Percentiles rank a stretch among this genome's conserved stretches.
These are phyloP conservation scores for Tiliqua scincoides DNA, from an alignment of 2,113 vertebrate genomes.

Conservation along the genomic window DNA sequence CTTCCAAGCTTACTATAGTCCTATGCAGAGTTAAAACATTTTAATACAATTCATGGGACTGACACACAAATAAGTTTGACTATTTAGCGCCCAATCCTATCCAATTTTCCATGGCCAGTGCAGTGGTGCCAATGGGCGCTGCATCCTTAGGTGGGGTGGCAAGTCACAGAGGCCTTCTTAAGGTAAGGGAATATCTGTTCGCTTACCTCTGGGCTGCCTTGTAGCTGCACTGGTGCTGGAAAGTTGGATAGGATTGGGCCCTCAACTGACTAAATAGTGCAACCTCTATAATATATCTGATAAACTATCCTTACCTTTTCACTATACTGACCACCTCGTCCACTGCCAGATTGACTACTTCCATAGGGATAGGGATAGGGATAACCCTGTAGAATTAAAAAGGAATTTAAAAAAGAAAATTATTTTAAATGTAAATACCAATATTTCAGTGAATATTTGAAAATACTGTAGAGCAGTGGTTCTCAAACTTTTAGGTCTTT, in stretches of 20 bases:
- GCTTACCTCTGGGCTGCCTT: no score
- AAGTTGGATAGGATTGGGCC: no score
- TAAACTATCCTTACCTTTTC: constrained; percentile 11
- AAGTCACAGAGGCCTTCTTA: no score
- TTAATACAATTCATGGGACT: no score
- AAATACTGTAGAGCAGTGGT: neutral
- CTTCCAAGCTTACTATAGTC: neutral
- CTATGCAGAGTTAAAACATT: no score
- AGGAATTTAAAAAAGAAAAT: neutral
- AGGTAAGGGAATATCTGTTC: no score
- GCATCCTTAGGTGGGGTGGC: no score
- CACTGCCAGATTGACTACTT: neutral
- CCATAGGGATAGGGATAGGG: neutral
- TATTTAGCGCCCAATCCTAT: no score
- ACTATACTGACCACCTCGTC: neutral
- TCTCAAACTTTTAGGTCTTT: no score
- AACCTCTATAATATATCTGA: neutral
- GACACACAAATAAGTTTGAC: neutral
- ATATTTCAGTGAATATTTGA: neutral
- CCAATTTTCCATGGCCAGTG: no score
- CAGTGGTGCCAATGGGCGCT: no score
- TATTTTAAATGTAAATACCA: neutral
- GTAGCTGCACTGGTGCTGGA: no score
- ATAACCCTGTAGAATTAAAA: constrained; percentile 1
- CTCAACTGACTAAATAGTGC: neutral